Evolutionary conservation across 2,888 invertebrate genomes (phyloP), one percentile per base, ranked within the genome.

Genomic region (Gortyna flavago): DNA sequence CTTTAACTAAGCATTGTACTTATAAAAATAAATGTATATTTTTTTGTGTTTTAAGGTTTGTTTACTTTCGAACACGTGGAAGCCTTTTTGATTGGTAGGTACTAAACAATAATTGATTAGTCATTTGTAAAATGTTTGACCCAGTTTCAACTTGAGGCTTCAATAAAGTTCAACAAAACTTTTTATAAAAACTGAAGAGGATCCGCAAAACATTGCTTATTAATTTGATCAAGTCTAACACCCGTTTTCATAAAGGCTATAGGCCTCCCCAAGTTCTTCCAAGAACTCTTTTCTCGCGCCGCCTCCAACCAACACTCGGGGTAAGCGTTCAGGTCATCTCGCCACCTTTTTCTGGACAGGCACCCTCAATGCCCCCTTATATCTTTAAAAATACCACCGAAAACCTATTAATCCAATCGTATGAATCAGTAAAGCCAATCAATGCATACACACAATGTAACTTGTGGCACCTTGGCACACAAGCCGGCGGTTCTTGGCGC

Each of bases 391-490:
- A 13, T 62, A 25, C 25, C 21, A 61, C 32, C 9, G n/a, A n/a
- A n/a, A n/a, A 66, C 65, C 25, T 68, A 70, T 77, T 71, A 80
- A 77, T 77, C 64, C 41, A 38, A 64, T 70, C 64, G 8, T n/a
- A 61, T 81, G 54, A 72, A 82, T 87, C 72, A 77, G 57, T 64
- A 78, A 80, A 78, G 72, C 68, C 79, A 87, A 89, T 89, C 88
- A 89, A 89, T 77, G 71, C 72, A 68, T 72, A 76, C 75, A 75
- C 57, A 35, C 35, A 4, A 72, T 72, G 65, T 75, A 68, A 71
- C 70, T 86, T 68, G 81, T 75, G 48, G 72, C 77, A 80, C 77
- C 80, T 77, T 86, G 80, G 75, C 77, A 65, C 13, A 80, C 70
- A 86, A 64, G 64, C 72, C 72, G 66, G 18, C 74, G 75, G 79